Evolutionary conservation across 1,140 invertebrate species (phyloP).

Genomic region (Papilio polyxenes): DNA sequence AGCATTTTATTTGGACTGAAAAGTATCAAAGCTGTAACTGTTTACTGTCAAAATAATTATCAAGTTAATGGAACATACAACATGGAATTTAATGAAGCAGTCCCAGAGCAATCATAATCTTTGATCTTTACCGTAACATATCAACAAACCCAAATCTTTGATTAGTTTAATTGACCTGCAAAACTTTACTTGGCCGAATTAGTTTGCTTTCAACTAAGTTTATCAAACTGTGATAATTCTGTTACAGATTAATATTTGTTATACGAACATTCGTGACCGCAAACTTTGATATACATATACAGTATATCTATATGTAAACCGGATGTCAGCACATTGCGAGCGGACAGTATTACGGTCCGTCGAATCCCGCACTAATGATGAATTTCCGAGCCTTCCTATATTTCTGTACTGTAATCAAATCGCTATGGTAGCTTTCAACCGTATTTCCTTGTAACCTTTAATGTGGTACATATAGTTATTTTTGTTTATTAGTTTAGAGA

Average conservation of each 20-base stretch:
- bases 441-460: background rate
- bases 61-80: no score
- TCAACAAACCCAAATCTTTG: background rate
- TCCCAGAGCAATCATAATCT: background rate
- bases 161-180: slow-evolving; percentile 3
- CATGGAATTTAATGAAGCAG: background rate
- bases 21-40: no score
- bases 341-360: slow-evolving; percentile 6
- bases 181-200: slow-evolving; percentile 5
- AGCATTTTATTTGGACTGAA: no score
- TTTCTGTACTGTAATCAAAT: slow-evolving; percentile 3
- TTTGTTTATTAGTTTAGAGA: no score
- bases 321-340: background rate
- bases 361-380: background rate
- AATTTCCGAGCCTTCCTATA: background rate
- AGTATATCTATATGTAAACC: background rate
- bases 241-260: background rate
- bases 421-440: background rate
- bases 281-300: background rate
- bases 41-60: no score
- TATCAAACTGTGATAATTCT: background rate
- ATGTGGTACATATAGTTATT: no score
- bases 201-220: slow-evolving; percentile 9
- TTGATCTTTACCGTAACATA: background rate
- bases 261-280: slow-evolving; percentile 5